Evolutionary conservation across 2,797 vertebrate genomes (phyloP), one percentile per base, ranked within the genome.

Genomic region (Apogon talboti): DNA sequence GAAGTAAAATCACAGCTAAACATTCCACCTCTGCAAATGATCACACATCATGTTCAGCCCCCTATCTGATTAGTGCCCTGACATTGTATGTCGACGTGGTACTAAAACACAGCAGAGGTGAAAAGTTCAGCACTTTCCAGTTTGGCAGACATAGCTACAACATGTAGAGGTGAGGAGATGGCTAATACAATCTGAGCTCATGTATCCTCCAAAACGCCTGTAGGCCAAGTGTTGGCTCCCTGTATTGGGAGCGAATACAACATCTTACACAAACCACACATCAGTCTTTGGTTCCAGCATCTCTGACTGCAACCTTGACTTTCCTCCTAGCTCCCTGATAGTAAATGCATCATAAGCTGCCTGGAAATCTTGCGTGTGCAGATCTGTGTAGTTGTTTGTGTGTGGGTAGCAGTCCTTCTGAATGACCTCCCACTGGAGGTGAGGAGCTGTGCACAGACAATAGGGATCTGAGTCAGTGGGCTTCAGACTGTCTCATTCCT

Each of bases 41-140:
- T 11, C 15, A 13, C 15, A 35, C 15, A 7, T 11, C 6, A 19
- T 35, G 4, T 52, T 15, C 9, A 43, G 37, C 38, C 42, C 19
- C 50, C 3, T 21, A 21, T 21, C 19, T 21, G 19, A 21, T 21
- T 21, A 21, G 19, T 15, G 28, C 48, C 38, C 15, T 28, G 61
- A 52, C 46, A 47, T 24, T 54, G 4, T 24, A 28, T 30, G 24
- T 51, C 7, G 15, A 45, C 40, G 10, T 8, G 33, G 53, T 33
- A 76, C 40, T 66, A 68, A 83, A 69, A 76, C 0, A 10, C 53
- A 62, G 41, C 43, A n/a, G 77, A 78, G 83, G 81, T 85, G 76
- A 89, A 85, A 79, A 78, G 80, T 88, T 85, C 79, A 81, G 21
- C 66, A 63, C 63, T 60, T 71, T 55, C 53, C 2, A 11, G 18